Conservation (phyloP, 2,113 vertebrate species). For the Perccottus glenii region DNA sequence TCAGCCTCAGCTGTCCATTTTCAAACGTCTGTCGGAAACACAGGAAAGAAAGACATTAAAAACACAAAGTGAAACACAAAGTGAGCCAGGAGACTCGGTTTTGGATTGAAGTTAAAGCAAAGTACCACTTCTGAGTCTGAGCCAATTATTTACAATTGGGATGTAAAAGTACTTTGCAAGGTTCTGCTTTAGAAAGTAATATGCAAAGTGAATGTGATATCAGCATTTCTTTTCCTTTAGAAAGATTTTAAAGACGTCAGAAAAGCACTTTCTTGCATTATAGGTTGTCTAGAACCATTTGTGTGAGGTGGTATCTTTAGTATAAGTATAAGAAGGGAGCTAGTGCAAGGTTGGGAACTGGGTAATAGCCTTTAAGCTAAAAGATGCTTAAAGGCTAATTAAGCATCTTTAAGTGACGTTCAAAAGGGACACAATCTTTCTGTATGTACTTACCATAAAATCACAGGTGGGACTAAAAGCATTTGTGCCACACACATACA, state of each 20-base stretch:
- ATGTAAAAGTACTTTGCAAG: not conserved
- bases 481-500: slow-evolving; percentile 82
- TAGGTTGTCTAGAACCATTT: too few species aligned
- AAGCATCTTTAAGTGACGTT: not conserved
- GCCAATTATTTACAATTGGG: not conserved
- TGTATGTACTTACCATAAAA: slow-evolving; percentile 72
- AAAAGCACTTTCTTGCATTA: too few species aligned
- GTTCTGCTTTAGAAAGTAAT: not conserved
- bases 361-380: too few species aligned
- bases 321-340: too few species aligned
- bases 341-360: too few species aligned
- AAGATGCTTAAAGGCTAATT: not conserved
- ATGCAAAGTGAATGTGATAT: slow-evolving; percentile 1
- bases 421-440: not conserved
- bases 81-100: not conserved
- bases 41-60: slow-evolving; percentile 5
- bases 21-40: slow-evolving; percentile 67
- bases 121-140: not conserved
- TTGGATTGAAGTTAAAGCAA: not conserved
- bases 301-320: too few species aligned
- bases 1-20: slow-evolving; percentile 70
- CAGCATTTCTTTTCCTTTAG: not conserved
- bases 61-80: not conserved
- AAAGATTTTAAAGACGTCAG: not conserved
- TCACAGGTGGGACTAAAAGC: slow-evolving; percentile 81